Evolutionary conservation across 1,140 invertebrate genomes (phyloP).

Genomic region (Pentalonia nigronervosa): DNA sequence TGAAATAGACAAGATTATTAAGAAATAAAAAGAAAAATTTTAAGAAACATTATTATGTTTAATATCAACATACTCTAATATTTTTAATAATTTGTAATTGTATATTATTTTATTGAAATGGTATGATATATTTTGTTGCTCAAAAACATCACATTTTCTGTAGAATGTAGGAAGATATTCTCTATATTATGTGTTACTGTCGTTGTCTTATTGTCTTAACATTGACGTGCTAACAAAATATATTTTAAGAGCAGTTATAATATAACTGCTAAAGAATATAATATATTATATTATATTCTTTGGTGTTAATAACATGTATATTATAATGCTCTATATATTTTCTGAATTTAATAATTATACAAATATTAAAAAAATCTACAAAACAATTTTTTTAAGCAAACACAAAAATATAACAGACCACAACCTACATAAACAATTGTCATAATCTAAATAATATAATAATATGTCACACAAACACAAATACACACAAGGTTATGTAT

Average conservation of each 20-base stretch:
- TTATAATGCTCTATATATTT: conserved; percentile 17
- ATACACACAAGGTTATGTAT: not conserved
- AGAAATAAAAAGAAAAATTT: not conserved
- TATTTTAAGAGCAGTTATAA: conserved; percentile 10
- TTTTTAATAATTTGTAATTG: conserved; percentile 11
- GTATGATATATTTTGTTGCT: not conserved
- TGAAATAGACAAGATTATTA: not conserved
- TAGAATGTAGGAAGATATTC: not conserved
- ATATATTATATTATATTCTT: not conserved
- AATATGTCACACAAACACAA: not conserved
- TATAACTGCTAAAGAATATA: no score
- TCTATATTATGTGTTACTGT: not conserved
- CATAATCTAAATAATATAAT: not conserved
- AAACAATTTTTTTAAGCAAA: conserved; percentile 25
- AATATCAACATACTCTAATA: conserved; percentile 8
- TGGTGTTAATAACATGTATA: conserved; percentile 33
- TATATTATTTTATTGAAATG: conserved; percentile 20
- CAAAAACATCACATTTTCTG: not conserved
- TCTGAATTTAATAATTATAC: conserved; percentile 11
- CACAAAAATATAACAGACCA: conserved; percentile 46
- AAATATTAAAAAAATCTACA: conserved; percentile 36
- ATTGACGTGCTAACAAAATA: conserved; percentile 1
- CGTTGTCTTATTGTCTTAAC: not conserved
- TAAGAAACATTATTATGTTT: conserved; percentile 12
- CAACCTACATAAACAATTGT: conserved; percentile 33